These are phyloP conservation scores for Crypturellus undulatus DNA, from an alignment of 2,113 vertebrate species.

Conservation along the genomic window DNA sequence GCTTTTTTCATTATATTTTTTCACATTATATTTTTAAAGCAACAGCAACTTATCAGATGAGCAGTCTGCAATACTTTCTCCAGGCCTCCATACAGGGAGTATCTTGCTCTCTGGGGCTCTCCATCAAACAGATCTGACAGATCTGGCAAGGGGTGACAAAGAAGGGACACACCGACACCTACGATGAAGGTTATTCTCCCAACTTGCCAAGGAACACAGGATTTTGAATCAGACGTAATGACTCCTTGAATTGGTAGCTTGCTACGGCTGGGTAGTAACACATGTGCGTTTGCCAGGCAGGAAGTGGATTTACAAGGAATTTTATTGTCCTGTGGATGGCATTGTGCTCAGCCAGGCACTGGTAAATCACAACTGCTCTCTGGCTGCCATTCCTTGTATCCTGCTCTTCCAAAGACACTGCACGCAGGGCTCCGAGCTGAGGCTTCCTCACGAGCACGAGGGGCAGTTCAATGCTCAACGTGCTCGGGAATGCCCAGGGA, in stretches of 20 bases:
- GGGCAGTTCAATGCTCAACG: neutral
- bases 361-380: neutral
- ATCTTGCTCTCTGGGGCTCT: neutral
- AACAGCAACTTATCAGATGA: neutral
- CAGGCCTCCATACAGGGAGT: neutral
- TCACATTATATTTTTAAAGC: constrained; percentile 46
- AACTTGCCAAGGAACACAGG: neutral
- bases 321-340: neutral
- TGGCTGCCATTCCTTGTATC: neutral
- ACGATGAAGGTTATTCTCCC: neutral
- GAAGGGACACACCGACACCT: neutral
- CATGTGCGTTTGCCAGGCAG: neutral
- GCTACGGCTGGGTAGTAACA: neutral
- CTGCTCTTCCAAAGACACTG: neutral
- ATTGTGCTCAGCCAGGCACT: neutral
- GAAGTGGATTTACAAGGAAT: neutral
- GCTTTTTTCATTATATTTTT: neutral
- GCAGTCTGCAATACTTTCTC: neutral
- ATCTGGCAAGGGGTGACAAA: neutral
- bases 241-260: neutral
- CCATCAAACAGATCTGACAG: neutral
- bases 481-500: neutral
- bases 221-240: neutral
- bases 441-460: neutral
- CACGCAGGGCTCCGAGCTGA: neutral